A percentile compares a stretch with the other conserved stretches of the same genome.
phyloP scores from a whole-genome alignment of 2,113 vertebrate species.

The Rhynchomys soricoides region DNA sequence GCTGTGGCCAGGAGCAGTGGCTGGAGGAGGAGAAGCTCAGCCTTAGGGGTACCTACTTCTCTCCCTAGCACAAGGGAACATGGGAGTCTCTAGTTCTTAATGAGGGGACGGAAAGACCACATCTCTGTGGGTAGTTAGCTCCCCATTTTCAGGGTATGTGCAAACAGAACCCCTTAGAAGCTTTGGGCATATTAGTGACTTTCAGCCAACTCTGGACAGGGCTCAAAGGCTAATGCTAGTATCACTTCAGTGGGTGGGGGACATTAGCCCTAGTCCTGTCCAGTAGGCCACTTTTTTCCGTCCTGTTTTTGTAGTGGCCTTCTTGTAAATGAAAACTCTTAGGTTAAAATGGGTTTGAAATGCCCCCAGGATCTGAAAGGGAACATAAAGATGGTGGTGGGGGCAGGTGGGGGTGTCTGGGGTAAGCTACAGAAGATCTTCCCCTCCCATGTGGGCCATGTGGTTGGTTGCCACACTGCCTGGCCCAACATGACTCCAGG shows the following conservation, averaged over 20 bases:
- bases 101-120: not conserved
- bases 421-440: not conserved
- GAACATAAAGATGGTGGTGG: not conserved
- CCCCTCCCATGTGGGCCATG: not conserved
- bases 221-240: not conserved
- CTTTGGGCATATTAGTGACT: not conserved
- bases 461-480: fast-evolving
- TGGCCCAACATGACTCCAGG: not conserved
- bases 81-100: too few species aligned
- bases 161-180: not conserved
- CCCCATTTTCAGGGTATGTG: not conserved
- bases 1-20: not conserved
- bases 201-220: not conserved
- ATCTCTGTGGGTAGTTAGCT: not conserved
- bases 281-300: not conserved
- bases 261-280: not conserved
- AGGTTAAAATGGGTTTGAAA: not conserved
- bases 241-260: not conserved
- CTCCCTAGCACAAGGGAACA: too few species aligned
- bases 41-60: not conserved
- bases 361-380: too few species aligned
- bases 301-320: not conserved
- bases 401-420: fast-evolving
- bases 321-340: not conserved
- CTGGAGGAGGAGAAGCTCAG: not conserved